A percentile compares a stretch with the other conserved stretches of the same genome.
These are phyloP conservation scores for Erethizon dorsatum DNA, from an alignment of 2,797 vertebrate genomes.

Conservation along the genomic window DNA sequence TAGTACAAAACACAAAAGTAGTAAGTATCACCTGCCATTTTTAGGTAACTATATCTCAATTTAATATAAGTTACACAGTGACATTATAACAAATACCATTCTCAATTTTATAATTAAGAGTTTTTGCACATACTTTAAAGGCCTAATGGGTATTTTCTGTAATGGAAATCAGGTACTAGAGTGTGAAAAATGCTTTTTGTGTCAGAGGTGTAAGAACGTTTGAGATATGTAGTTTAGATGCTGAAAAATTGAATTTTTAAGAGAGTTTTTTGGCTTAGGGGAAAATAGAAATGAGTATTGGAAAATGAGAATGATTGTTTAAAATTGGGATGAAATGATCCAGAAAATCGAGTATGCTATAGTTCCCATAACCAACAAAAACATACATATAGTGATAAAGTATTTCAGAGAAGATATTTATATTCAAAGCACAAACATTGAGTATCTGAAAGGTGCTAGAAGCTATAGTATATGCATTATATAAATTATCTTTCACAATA, in stretches of 20 bases:
- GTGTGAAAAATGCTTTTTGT: constrained; percentile 29
- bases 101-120: constrained; percentile 49
- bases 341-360: constrained; percentile 56
- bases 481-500: constrained; percentile 61
- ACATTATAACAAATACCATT: neutral
- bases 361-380: constrained; percentile 45
- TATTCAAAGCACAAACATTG: constrained; percentile 30
- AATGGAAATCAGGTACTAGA: constrained; percentile 6
- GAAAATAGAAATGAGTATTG: constrained; percentile 57
- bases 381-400: constrained; percentile 67
- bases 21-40: neutral
- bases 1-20: constrained; percentile 24
- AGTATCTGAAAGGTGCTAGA: constrained; percentile 1
- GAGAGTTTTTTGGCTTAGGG: constrained; percentile 43
- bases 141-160: constrained; percentile 49
- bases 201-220: constrained; percentile 39
- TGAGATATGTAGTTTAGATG: constrained; percentile 42
- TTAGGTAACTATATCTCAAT: constrained; percentile 13
- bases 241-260: constrained; percentile 43
- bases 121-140: constrained; percentile 12
- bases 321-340: constrained; percentile 70
- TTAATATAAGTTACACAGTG: constrained; percentile 38
- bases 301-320: constrained; percentile 65
- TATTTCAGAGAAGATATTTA: constrained; percentile 61
- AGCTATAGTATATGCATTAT: neutral